Conservation (phyloP, 2,113 vertebrate genomes). For the Nyctibius bracteatus region DNA sequence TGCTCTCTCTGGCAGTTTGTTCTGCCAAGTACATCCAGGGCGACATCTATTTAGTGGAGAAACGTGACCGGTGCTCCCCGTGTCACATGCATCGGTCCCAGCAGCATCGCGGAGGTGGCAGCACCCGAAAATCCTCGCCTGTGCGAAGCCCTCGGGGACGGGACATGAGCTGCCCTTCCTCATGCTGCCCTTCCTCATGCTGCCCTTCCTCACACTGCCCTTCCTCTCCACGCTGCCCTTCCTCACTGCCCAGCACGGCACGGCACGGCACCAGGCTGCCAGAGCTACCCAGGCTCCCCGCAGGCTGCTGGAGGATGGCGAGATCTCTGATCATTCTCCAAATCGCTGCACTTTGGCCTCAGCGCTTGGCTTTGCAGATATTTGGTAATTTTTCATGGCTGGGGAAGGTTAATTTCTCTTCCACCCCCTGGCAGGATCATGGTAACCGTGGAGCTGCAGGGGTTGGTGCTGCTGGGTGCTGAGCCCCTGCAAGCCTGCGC, state of each 20-base stretch:
- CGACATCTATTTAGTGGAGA: fast-evolving
- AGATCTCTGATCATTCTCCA: neutral
- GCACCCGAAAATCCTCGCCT: neutral
- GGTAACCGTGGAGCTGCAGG: neutral
- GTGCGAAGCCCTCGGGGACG: fast-evolving
- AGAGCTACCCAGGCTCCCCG: neutral
- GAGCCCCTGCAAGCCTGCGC: neutral
- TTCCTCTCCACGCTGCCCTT: neutral
- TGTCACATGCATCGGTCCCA: fast-evolving
- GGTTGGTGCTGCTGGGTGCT: neutral
- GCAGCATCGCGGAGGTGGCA: neutral
- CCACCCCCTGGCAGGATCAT: neutral
- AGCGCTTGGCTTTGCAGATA: neutral
- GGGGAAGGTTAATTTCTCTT: neutral
- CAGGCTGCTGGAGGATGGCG: neutral
- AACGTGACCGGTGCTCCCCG: fast-evolving
- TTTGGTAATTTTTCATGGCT: neutral
- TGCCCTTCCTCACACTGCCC: neutral
- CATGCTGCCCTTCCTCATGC: neutral
- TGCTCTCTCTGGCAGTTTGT: fast-evolving
- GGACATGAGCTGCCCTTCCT: neutral
- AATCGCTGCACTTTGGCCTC: neutral
- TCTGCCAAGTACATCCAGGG: neutral
- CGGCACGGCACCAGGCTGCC: fast-evolving
- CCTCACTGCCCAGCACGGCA: no score